Percentiles rank a stretch among this genome's conserved stretches.
These are phyloP conservation scores for Metalampra italica DNA, from an alignment of 2,888 invertebrate species.

Conservation along the genomic window DNA sequence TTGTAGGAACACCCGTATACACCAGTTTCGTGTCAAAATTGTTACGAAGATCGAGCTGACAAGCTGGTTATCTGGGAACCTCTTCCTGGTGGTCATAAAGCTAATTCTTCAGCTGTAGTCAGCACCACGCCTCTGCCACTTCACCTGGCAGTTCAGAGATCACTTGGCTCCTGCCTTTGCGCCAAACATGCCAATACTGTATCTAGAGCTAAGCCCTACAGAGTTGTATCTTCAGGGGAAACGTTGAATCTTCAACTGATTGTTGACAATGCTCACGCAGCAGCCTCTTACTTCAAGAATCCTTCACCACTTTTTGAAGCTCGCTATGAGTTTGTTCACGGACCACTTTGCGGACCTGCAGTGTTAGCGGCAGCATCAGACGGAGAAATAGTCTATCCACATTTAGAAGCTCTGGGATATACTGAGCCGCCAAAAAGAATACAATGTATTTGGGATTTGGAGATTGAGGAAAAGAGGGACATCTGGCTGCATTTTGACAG, in stretches of 20 bases:
- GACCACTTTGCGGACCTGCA: constrained; percentile 91
- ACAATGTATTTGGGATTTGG: constrained; percentile 89
- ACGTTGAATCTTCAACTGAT: constrained; percentile 89
- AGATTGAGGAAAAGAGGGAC: constrained; percentile 89
- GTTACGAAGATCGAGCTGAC: constrained; percentile 91
- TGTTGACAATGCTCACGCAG: constrained; percentile 91
- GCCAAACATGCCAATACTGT: constrained; percentile 79
- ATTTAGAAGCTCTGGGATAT: constrained; percentile 86
- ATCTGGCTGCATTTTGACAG: constrained; percentile 93
- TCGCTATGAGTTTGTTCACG: constrained; percentile 92
- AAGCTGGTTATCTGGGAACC: constrained; percentile 90
- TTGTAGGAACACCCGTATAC: constrained; percentile 86
- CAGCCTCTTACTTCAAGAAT: constrained; percentile 92
- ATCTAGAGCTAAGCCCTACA: constrained; percentile 78
- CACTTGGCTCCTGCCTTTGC: constrained; percentile 86
- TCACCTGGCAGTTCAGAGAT: constrained; percentile 82
- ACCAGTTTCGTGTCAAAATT: constrained; percentile 88
- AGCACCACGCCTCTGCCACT: constrained; percentile 74
- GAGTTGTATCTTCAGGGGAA: constrained; percentile 88
- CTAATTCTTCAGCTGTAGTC: constrained; percentile 46
- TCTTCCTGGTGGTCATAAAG: constrained; percentile 48
- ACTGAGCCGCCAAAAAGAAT: constrained; percentile 83
- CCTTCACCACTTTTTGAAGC: constrained; percentile 91
- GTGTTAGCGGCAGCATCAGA: constrained; percentile 88
- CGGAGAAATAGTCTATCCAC: constrained; percentile 92